phyloP scores from a whole-genome alignment of 1,140 invertebrate genomes.

The roundworm (Caenorhabditis elegans) region WBcel235 BX284606.5:5544001-5544500 shows the following conservation, averaged over 20 bases:
- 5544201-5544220: neutral
- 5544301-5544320: slow-evolving; percentile 15
- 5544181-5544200: neutral
- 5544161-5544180: neutral
- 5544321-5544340: slow-evolving; percentile 9
- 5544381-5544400: slow-evolving; percentile 21
- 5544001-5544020: neutral
- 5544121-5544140: slow-evolving; percentile 12
- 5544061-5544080: neutral
- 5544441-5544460: no score
- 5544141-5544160: slow-evolving; percentile 20
- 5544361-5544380: slow-evolving; percentile 8
- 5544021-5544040: slow-evolving; percentile 18
- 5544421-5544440: neutral
- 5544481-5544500: no score
- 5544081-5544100: slow-evolving; percentile 7
- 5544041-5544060: neutral
- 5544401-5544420: slow-evolving; percentile 27
- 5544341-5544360: neutral
- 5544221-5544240: neutral
- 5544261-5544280: slow-evolving; percentile 10
- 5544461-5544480: no score
- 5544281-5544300: neutral
- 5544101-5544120: slow-evolving; percentile 20
- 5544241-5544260: slow-evolving; percentile 3